Evolutionary conservation across 2,888 invertebrate species (phyloP).

Genomic region (Argyra leucocephala): DNA sequence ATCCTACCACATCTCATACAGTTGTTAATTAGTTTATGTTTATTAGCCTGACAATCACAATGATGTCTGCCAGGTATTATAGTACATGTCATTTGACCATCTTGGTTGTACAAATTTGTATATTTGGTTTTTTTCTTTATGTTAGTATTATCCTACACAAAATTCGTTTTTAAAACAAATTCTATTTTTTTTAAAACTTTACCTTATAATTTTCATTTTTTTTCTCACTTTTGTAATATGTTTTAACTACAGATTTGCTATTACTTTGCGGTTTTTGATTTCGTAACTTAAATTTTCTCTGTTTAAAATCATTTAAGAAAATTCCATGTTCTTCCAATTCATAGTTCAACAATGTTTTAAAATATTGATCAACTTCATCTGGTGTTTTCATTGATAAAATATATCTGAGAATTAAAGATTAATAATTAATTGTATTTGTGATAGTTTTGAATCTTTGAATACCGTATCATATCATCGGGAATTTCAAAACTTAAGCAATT

Average conservation of each 20-base stretch:
- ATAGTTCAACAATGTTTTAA: slow-evolving; percentile 62
- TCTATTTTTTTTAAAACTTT: slow-evolving; percentile 16
- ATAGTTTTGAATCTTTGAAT: slow-evolving; percentile 29
- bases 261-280: not conserved
- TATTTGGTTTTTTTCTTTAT: slow-evolving; percentile 59
- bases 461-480: slow-evolving; percentile 61
- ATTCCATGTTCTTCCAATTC: slow-evolving; percentile 55
- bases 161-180: not conserved
- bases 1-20: slow-evolving; percentile 89
- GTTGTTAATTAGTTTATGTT: slow-evolving; percentile 84
- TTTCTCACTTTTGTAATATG: slow-evolving; percentile 18
- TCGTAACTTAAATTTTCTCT: slow-evolving; percentile 43
- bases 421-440: not conserved
- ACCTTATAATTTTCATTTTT: not conserved
- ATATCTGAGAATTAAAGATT: slow-evolving; percentile 48
- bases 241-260: not conserved
- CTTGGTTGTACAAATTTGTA: slow-evolving; percentile 63
- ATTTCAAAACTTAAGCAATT: slow-evolving; percentile 58
- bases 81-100: slow-evolving; percentile 55
- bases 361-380: slow-evolving; percentile 66
- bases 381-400: slow-evolving; percentile 61
- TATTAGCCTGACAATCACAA: slow-evolving; percentile 88
- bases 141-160: slow-evolving; percentile 29
- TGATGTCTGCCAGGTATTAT: slow-evolving; percentile 64
- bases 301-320: slow-evolving; percentile 55